Evolutionary conservation across 2,797 vertebrate genomes (phyloP).

Genomic region (Poeciliopsis presidionis): DNA sequence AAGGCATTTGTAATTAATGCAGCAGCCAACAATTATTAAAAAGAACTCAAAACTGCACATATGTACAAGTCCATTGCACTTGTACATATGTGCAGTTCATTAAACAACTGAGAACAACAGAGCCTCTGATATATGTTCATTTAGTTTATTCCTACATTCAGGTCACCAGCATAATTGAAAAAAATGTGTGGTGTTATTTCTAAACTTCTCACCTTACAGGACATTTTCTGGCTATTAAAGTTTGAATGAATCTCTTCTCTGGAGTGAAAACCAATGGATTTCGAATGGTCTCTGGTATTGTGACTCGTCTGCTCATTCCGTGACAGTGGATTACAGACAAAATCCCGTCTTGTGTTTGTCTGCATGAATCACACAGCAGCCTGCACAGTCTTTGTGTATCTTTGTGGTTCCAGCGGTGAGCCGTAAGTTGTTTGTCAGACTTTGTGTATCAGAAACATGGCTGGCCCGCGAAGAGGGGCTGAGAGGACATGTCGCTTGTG

Average conservation of each 20-base stretch:
- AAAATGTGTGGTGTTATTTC: conserved; percentile 30
- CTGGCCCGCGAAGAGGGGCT: conserved; percentile 20
- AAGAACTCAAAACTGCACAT: background rate
- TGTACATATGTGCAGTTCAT: background rate
- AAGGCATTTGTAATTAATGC: background rate
- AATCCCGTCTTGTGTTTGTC: conserved; percentile 15
- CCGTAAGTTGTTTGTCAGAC: conserved; percentile 12
- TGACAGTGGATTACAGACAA: conserved; percentile 7
- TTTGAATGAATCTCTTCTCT: conserved; percentile 8
- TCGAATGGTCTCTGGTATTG: conserved; percentile 28
- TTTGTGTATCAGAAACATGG: background rate
- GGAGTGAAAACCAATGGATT: conserved; percentile 34
- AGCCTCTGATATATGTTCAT: background rate
- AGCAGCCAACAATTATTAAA: background rate
- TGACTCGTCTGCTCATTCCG: conserved; percentile 13
- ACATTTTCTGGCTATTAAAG: conserved; percentile 44
- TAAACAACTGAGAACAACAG: conserved; percentile 32
- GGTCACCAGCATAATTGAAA: background rate
- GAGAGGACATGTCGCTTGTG: conserved; percentile 32
- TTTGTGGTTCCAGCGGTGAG: conserved; percentile 11
- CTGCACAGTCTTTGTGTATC: background rate
- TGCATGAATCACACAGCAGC: conserved; percentile 9
- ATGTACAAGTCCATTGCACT: background rate
- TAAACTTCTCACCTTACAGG: conserved; percentile 25
- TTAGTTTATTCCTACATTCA: background rate